Conservation (phyloP, 2,797 vertebrate genomes). For the Sebastes oblongus region DNA sequence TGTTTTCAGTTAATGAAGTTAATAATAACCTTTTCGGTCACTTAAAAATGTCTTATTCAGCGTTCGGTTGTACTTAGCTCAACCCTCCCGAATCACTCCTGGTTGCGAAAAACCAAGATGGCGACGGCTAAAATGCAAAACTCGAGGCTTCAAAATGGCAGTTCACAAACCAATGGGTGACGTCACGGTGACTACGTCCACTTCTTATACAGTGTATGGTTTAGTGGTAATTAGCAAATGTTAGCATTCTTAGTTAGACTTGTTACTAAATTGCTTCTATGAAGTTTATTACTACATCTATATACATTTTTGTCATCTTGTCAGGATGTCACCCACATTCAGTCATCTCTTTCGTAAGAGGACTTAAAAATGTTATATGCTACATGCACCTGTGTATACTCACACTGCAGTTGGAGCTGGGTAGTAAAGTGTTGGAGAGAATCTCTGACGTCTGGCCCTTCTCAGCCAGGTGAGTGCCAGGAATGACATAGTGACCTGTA, state of each 20-base stretch:
- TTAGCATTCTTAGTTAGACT: background rate
- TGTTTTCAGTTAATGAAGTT: too few species aligned
- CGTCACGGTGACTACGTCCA: fast-evolving
- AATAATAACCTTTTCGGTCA: too few species aligned
- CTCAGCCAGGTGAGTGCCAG: conserved; percentile 46
- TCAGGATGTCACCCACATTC: background rate
- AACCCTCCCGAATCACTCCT: too few species aligned
- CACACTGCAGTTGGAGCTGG: conserved; percentile 77
- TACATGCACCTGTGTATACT: conserved; percentile 37
- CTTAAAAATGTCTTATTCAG: too few species aligned
- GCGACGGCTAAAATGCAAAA: background rate
- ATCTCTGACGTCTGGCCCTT: conserved; percentile 70
- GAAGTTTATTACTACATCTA: background rate
- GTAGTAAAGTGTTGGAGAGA: conserved; percentile 78
- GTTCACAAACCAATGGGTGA: background rate
- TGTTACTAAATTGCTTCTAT: background rate
- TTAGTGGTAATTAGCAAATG: background rate
- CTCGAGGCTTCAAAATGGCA: background rate
- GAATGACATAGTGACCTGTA: conserved; percentile 78
- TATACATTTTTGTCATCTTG: background rate
- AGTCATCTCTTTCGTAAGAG: background rate
- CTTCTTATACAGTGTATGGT: background rate
- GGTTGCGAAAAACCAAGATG: too few species aligned
- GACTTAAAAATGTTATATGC: background rate
- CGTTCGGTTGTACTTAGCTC: too few species aligned